Evolutionary conservation across 2,797 vertebrate genomes (phyloP).

Genomic region (Phataginus tetradactyla): DNA sequence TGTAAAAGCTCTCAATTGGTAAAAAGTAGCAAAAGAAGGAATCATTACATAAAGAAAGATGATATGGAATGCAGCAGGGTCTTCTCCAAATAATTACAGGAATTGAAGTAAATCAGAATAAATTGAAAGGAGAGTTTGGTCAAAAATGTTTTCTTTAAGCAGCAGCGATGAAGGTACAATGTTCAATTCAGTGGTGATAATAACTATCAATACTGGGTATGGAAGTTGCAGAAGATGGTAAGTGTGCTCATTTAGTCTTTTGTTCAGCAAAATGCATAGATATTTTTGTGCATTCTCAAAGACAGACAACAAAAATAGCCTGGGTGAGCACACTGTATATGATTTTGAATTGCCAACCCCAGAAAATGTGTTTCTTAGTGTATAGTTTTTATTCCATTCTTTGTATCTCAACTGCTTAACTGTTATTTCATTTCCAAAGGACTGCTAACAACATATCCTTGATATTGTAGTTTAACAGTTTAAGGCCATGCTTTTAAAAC

Average conservation of each 20-base stretch:
- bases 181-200: background rate
- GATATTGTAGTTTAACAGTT: background rate
- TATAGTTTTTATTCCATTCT: background rate
- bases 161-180: background rate
- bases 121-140: background rate
- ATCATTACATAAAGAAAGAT: background rate
- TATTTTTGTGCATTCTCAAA: background rate
- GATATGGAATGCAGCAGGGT: background rate
- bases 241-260: background rate
- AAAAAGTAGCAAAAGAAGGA: background rate
- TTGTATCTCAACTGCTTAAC: background rate
- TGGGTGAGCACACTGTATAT: background rate
- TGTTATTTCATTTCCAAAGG: background rate
- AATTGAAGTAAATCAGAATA: background rate
- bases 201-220: background rate
- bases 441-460: background rate
- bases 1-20: background rate
- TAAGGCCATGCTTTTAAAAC: background rate
- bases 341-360: background rate
- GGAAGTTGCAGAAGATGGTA: background rate
- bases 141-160: background rate
- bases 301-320: background rate
- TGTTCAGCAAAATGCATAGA: background rate
- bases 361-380: background rate
- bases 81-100: background rate